Evolutionary conservation across 2,797 vertebrate species (phyloP).

Genomic region (Loriculus beryllinus): DNA sequence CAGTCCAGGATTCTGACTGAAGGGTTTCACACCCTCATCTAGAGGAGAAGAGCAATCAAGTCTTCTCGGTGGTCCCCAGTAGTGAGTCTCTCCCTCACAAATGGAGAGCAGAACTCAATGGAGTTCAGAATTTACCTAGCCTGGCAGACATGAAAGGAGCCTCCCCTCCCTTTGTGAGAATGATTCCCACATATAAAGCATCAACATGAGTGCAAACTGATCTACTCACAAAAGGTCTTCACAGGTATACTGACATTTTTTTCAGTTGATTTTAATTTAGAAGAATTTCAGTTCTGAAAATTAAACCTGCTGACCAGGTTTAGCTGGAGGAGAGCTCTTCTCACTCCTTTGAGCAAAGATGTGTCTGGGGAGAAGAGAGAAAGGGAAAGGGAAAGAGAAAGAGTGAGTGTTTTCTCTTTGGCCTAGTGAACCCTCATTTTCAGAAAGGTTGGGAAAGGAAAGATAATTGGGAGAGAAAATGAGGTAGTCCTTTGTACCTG

Average conservation of each 20-base stretch:
- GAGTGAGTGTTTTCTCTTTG: background rate
- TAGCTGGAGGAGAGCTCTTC: background rate
- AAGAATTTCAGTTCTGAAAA: background rate
- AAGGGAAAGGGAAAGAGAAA: background rate
- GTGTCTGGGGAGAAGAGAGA: background rate
- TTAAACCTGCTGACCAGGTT: background rate
- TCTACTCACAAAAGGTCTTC: background rate
- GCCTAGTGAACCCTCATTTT: background rate
- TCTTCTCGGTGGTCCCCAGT: background rate
- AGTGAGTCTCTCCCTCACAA: background rate
- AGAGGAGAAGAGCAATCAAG: background rate
- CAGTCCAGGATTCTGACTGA: background rate
- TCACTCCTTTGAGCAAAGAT: background rate
- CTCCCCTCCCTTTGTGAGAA: background rate
- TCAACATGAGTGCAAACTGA: background rate
- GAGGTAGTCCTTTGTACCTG: background rate
- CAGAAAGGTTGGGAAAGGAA: background rate
- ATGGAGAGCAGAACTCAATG: background rate
- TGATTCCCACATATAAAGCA: accelerated
- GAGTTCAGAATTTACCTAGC: background rate
- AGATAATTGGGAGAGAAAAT: background rate
- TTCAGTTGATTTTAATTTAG: background rate
- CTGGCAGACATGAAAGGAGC: background rate
- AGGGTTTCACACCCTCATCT: accelerated
- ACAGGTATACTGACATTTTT: background rate